A percentile compares a stretch with the other conserved stretches of the same genome.
Conservation (phyloP, 2,797 vertebrate species). For the Aldrovandia affinis region DNA sequence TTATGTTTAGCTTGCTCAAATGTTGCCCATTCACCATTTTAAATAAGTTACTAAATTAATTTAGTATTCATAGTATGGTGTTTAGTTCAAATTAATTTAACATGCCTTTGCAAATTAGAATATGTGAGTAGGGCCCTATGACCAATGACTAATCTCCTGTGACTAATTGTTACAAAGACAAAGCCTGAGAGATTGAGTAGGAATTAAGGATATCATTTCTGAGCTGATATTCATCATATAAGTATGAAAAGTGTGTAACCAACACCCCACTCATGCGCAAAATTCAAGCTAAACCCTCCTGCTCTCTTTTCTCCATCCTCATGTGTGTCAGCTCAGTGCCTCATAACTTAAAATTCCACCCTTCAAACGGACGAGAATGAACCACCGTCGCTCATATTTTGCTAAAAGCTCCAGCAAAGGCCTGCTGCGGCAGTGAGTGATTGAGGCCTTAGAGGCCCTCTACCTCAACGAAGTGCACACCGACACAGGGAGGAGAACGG, state of each 20-base stretch:
- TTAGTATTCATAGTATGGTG: background rate
- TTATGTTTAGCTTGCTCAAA: background rate
- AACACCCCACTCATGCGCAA: background rate
- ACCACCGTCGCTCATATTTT: background rate
- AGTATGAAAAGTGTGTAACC: background rate
- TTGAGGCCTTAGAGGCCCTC: background rate
- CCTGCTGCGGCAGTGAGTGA: background rate
- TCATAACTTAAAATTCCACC: background rate
- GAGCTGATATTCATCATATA: constrained; percentile 1
- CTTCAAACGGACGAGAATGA: background rate
- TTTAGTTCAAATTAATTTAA: no score
- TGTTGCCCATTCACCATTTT: background rate
- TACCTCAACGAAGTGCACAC: constrained; percentile 14
- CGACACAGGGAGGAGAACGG: background rate
- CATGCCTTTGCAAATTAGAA: background rate
- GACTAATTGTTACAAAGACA: background rate
- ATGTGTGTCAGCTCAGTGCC: background rate
- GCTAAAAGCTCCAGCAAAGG: background rate
- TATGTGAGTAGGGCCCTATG: background rate
- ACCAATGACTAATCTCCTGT: background rate
- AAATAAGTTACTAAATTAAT: background rate
- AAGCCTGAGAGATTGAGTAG: background rate
- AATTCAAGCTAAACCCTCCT: background rate
- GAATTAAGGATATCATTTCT: background rate
- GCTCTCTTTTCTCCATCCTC: background rate